Conservation (phyloP, 2,888 invertebrate species). For the Drosophila niveifrons region DNA sequence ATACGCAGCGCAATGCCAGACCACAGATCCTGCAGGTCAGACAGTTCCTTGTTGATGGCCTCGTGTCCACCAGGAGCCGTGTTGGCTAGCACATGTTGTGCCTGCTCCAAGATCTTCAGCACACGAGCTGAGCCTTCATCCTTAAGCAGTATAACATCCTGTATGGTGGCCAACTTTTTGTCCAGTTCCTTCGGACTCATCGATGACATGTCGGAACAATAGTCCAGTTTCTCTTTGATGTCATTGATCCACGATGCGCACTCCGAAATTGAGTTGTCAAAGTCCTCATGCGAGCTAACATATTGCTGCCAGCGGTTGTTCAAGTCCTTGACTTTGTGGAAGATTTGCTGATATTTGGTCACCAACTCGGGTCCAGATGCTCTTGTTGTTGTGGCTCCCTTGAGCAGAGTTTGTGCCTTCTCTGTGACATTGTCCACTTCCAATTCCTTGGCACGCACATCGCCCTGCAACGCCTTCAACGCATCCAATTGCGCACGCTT, state of each 20-base stretch:
- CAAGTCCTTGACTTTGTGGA: slow-evolving; percentile 95
- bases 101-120: slow-evolving; percentile 94
- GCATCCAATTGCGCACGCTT: slow-evolving; percentile 94
- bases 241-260: slow-evolving; percentile 94
- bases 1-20: slow-evolving; percentile 94
- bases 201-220: slow-evolving; percentile 93
- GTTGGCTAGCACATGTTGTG: slow-evolving; percentile 95
- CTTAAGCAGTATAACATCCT: slow-evolving; percentile 95
- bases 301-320: slow-evolving; percentile 97
- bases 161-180: slow-evolving; percentile 92
- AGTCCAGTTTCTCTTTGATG: slow-evolving; percentile 93
- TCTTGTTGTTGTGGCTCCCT: slow-evolving; percentile 90
- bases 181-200: slow-evolving; percentile 94
- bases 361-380: slow-evolving; percentile 95
- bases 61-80: slow-evolving; percentile 96
- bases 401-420: slow-evolving; percentile 93
- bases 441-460: slow-evolving; percentile 94
- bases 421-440: slow-evolving; percentile 97
- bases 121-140: slow-evolving; percentile 96
- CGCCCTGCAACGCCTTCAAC: slow-evolving; percentile 92
- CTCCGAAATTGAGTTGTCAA: slow-evolving; percentile 92
- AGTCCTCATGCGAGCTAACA: slow-evolving; percentile 94
- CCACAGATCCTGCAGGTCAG: slow-evolving; percentile 95
- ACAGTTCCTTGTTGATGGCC: slow-evolving; percentile 92
- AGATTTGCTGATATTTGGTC: slow-evolving; percentile 95